A percentile compares a stretch with the other conserved stretches of the same genome.
phyloP scores from a whole-genome alignment of 2,113 vertebrate genomes.

The Calidris pugnax region DNA sequence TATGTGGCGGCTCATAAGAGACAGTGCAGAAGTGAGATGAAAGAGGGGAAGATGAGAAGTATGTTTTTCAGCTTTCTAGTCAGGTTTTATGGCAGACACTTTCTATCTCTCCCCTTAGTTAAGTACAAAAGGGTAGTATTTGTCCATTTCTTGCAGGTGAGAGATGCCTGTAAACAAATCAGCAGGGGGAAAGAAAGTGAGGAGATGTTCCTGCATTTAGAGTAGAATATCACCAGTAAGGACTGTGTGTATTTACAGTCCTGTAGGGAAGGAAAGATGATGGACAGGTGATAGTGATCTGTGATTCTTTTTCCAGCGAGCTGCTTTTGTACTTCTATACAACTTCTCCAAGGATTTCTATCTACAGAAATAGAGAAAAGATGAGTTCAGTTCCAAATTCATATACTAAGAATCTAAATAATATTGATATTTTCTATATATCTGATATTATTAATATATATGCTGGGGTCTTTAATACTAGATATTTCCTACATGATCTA shows the following conservation, averaged over 20 bases:
- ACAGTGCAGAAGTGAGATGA: not conserved
- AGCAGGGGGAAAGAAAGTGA: not conserved
- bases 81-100: not conserved
- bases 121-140: not conserved
- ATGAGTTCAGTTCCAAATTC: not conserved
- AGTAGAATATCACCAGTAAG: not conserved
- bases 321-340: not conserved
- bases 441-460: not conserved
- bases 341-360: not conserved
- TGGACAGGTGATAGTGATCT: not conserved
- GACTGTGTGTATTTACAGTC: not conserved
- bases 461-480: not conserved
- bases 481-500: not conserved
- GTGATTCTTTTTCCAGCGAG: not conserved
- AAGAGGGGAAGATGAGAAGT: not conserved
- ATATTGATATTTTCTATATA: too few species aligned
- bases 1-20: not conserved
- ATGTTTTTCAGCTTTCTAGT: not conserved
- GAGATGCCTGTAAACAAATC: not conserved
- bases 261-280: not conserved
- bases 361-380: not conserved
- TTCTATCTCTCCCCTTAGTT: not conserved
- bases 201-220: slow-evolving; percentile 5
- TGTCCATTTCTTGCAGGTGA: not conserved
- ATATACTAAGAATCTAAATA: not conserved